phyloP scores from a whole-genome alignment of 1,140 invertebrate genomes.

The Pseudomyrmex gracilis region DNA sequence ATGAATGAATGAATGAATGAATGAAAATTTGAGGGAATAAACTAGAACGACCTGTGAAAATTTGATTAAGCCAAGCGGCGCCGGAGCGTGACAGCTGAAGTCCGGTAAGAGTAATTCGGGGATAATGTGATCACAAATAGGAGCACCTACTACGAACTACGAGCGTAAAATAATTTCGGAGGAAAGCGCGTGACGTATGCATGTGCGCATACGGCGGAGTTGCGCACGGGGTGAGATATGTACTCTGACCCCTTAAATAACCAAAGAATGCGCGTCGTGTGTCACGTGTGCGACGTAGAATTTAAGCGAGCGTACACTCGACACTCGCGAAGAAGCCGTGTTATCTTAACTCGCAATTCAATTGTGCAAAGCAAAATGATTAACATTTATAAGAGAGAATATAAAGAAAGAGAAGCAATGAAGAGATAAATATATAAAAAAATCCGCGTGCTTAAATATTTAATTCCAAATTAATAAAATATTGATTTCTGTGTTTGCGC shows the following conservation, averaged over 20 bases:
- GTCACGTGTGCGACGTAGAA: constrained; percentile 44
- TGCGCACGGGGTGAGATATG: constrained; percentile 39
- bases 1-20: neutral
- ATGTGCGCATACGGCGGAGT: constrained; percentile 30
- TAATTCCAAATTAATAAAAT: no score
- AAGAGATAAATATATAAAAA: no score
- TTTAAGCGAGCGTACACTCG: constrained; percentile 35
- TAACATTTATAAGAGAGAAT: neutral
- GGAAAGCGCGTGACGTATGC: constrained; percentile 40
- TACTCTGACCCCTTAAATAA: constrained; percentile 70
- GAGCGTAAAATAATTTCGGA: constrained; percentile 62
- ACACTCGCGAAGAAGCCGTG: neutral
- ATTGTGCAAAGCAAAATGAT: constrained; percentile 11
- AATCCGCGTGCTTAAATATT: no score
- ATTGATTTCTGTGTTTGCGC: no score
- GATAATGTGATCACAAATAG: constrained; percentile 52
- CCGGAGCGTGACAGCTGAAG: neutral
- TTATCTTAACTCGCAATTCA: constrained; percentile 48
- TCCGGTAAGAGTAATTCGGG: constrained; percentile 42
- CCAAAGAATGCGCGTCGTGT: constrained; percentile 56
- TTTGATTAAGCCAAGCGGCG: constrained; percentile 24
- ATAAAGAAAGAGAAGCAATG: neutral
- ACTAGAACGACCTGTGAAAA: constrained; percentile 20
- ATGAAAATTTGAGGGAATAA: neutral
- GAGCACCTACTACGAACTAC: constrained; percentile 39